These are phyloP conservation scores for Calameuta idolon DNA, from an alignment of 2,888 invertebrate species.

Conservation along the genomic window DNA sequence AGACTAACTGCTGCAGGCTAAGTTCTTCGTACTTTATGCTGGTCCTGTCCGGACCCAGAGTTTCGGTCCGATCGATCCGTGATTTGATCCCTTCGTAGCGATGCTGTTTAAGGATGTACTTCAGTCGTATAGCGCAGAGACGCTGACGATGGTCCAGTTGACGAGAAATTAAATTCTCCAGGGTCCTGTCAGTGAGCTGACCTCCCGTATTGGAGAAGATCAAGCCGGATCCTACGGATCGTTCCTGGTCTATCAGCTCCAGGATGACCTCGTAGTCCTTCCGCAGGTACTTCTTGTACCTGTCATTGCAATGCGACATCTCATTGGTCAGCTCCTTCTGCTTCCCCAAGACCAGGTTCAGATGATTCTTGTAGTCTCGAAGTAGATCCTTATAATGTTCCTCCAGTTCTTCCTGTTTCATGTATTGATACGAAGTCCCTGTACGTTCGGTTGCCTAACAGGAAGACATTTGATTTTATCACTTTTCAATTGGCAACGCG, in stretches of 20 bases:
- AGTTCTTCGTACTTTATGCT: constrained; percentile 47
- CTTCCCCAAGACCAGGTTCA: constrained; percentile 34
- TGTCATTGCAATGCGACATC: constrained; percentile 25
- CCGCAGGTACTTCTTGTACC: constrained; percentile 13
- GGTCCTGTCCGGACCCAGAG: constrained; percentile 47
- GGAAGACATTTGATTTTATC: not conserved
- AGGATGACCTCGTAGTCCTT: constrained; percentile 32
- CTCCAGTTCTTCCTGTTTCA: constrained; percentile 15
- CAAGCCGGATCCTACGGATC: constrained; percentile 37
- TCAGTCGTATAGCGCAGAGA: constrained; percentile 30
- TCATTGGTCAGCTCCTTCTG: constrained; percentile 29
- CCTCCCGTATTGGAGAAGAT: constrained; percentile 42
- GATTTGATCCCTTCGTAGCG: constrained; percentile 32
- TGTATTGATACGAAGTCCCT: not conserved
- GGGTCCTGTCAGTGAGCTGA: constrained; percentile 36
- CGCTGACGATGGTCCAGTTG: constrained; percentile 28
- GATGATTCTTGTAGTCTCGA: constrained; percentile 35
- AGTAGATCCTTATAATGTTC: constrained; percentile 36
- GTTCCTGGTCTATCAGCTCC: constrained; percentile 32
- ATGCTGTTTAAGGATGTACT: constrained; percentile 36
- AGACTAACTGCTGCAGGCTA: constrained; percentile 28
- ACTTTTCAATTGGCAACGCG: not conserved
- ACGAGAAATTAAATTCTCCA: constrained; percentile 39
- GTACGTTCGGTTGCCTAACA: not conserved
- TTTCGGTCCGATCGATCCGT: constrained; percentile 34